Conservation (phyloP, 2,888 invertebrate genomes). For the Brachynemurus nebulosus region DNA sequence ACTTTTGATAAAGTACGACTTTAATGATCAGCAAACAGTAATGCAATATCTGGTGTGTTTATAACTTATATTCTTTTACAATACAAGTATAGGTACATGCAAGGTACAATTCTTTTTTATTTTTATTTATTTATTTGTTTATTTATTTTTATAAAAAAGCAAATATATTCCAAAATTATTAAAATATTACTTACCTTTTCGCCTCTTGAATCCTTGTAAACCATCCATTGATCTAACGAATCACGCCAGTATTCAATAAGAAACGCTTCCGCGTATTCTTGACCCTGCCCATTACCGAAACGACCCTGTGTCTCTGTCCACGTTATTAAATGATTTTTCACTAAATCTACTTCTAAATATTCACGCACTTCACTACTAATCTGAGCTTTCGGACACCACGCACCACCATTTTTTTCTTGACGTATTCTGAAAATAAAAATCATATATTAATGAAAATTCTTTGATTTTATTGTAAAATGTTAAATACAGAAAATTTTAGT, state of each 20-base stretch:
- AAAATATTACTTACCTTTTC: conserved; percentile 43
- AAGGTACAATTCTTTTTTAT: too few relatives aligned
- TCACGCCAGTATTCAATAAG: conserved; percentile 68
- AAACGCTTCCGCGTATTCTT: conserved; percentile 76
- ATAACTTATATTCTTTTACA: too few relatives aligned
- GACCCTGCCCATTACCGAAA: conserved; percentile 81
- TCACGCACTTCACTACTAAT: conserved; percentile 64
- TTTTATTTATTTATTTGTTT: too few relatives aligned
- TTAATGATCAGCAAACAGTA: too few relatives aligned
- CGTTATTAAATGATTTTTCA: conserved; percentile 61
- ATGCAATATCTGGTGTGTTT: too few relatives aligned
- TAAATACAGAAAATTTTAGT: too few relatives aligned
- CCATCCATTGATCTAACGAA: conserved; percentile 53
- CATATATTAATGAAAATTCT: too few relatives aligned
- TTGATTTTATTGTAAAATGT: too few relatives aligned
- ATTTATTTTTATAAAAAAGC: too few relatives aligned
- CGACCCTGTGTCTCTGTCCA: conserved; percentile 81
- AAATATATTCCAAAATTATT: too few relatives aligned
- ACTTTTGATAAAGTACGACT: too few relatives aligned
- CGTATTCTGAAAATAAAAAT: conserved; percentile 49
- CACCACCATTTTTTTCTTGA: conserved; percentile 75
- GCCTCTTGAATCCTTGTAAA: conserved; percentile 65
- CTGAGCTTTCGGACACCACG: conserved; percentile 82
- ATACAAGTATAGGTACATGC: too few relatives aligned
- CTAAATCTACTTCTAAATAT: conserved; percentile 69